Evolutionary conservation across 2,113 vertebrate genomes (phyloP).

Genomic region (Perognathus longimembris): DNA sequence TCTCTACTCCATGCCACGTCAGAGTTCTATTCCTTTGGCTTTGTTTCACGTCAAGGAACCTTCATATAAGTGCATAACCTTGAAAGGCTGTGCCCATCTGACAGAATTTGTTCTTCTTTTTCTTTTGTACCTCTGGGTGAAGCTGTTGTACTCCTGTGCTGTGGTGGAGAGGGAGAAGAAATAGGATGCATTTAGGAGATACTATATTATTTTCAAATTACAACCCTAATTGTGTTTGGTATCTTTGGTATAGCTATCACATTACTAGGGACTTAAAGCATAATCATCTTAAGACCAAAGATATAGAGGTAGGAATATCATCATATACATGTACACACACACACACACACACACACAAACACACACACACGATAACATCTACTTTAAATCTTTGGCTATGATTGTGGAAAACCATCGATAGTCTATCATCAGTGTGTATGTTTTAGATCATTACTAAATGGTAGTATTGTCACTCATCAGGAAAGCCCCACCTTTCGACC

Average conservation of each 20-base stretch:
- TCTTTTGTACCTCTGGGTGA: not conserved
- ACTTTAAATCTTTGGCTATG: not conserved
- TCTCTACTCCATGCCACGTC: not conserved
- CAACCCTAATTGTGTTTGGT: not conserved
- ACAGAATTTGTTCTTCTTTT: not conserved
- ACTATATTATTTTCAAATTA: not conserved
- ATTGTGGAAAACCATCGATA: not conserved
- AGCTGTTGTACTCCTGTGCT: not conserved
- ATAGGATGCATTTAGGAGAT: not conserved
- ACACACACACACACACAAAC: too few species aligned
- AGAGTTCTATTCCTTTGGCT: not conserved
- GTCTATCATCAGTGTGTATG: not conserved
- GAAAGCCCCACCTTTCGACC: not conserved
- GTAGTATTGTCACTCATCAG: not conserved
- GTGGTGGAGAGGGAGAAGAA: not conserved
- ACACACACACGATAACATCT: not conserved
- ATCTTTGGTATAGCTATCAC: not conserved
- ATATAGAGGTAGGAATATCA: not conserved
- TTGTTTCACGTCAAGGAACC: not conserved
- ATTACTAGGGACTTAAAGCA: not conserved
- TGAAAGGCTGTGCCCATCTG: not conserved
- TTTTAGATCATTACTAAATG: not conserved
- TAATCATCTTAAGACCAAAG: conserved; percentile 3
- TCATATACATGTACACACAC: not conserved
- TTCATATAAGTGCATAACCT: not conserved